Evolutionary conservation across 2,888 invertebrate genomes (phyloP).

Genomic region (Sipunculus nudus): DNA sequence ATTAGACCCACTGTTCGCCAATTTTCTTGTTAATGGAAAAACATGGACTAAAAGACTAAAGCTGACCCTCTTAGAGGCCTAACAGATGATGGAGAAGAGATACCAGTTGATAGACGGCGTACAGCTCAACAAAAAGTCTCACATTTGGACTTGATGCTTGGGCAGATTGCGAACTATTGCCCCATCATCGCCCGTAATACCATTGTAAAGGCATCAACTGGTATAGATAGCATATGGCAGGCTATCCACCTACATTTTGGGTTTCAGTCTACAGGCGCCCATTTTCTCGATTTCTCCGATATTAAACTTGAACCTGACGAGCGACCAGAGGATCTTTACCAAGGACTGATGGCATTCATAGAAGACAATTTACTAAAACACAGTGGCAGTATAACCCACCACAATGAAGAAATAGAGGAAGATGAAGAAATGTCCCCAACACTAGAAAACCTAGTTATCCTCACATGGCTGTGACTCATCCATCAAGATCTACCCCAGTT

Average conservation of each 20-base stretch:
- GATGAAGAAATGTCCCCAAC: slow-evolving; percentile 33
- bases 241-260: slow-evolving; percentile 40
- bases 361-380: slow-evolving; percentile 33
- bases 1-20: slow-evolving; percentile 29
- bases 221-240: slow-evolving; percentile 19
- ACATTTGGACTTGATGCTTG: slow-evolving; percentile 34
- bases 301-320: slow-evolving; percentile 33
- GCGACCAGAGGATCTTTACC: slow-evolving; percentile 36
- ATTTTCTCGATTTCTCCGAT: slow-evolving; percentile 34
- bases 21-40: slow-evolving; percentile 27
- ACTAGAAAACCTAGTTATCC: slow-evolving; percentile 35
- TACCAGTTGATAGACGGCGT: slow-evolving; percentile 9
- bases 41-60: slow-evolving; percentile 29
- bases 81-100: slow-evolving; percentile 21
- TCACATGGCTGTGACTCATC: slow-evolving; percentile 36
- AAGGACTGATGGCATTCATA: slow-evolving; percentile 31
- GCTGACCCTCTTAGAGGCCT: slow-evolving; percentile 21
- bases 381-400: slow-evolving; percentile 20
- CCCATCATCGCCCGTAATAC: slow-evolving; percentile 15
- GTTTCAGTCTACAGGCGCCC: slow-evolving; percentile 42
- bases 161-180: slow-evolving; percentile 35
- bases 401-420: slow-evolving; percentile 9
- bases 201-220: slow-evolving; percentile 15
- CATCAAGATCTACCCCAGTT: slow-evolving; percentile 24
- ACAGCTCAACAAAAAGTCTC: slow-evolving; percentile 29